Evolutionary conservation across 2,888 invertebrate genomes (phyloP), one percentile per base, ranked within the genome.

Genomic region (Ichneumon xanthorius): DNA sequence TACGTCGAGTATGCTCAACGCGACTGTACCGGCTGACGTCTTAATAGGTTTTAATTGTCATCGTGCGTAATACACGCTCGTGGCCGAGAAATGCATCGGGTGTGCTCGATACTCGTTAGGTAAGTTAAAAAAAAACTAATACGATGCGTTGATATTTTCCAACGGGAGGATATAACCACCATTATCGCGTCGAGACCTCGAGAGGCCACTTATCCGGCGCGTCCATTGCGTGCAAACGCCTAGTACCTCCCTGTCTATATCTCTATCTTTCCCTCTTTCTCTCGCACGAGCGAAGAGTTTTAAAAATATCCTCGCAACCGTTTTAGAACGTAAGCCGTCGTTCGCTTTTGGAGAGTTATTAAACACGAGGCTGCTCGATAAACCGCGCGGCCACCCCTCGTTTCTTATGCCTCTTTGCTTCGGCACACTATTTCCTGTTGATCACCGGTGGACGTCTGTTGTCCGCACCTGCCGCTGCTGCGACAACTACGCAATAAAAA

Each of bases 31-130:
- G 53, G 30, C 53, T 33, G 88, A 87, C 88, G 88, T 88, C 89
- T 89, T 91, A 90, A 92, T 90, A 88, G 88, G 80, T 88, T 90
- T 91, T 92, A 92, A 92, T 92, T 91, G 90, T 87, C 86, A 22
- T 2, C 68, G 55, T 72, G 50, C 53, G 65, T 71, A 77, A 77
- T 73, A 55, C 37, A 65, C 37, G 68, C 30, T 19, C 14, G 45
- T 33, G n/a, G n/a, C 55, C 16, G 61, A 19, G 63, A 37, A 48
- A 40, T 16, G 30, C 50, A 33, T 72, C 37, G 22, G 48, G 40
- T 58, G 16, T n/a, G 50, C 26, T n/a, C 22, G 26, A 16, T 65
- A 77, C 33, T 37, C 19, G 11, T 63, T 30, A 9, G 30, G 77
- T n/a, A 16, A 61, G 22, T 63, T 19, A 40, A 30, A 55, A 37